These are phyloP conservation scores for Globia sparganii DNA, from an alignment of 2,888 invertebrate genomes.

Conservation along the genomic window DNA sequence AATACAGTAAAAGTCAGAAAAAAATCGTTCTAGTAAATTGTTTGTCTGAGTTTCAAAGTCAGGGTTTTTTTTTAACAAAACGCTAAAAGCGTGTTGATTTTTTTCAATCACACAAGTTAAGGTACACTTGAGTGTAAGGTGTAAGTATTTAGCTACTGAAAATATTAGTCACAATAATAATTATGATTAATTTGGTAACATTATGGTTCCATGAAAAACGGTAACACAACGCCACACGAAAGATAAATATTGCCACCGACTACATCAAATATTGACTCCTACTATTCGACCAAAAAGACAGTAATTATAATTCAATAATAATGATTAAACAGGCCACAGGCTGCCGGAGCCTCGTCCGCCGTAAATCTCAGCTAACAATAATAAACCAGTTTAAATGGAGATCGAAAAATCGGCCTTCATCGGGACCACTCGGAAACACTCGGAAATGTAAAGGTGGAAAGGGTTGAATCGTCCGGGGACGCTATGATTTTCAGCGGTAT, in stretches of 20 bases:
- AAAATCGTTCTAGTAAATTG: neutral
- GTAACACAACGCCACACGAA: neutral
- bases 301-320: slow-evolving; percentile 63
- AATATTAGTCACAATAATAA: neutral
- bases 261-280: slow-evolving; percentile 23
- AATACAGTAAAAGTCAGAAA: neutral
- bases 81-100: neutral
- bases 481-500: slow-evolving; percentile 30
- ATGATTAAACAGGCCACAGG: slow-evolving; percentile 43
- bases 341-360: slow-evolving; percentile 9
- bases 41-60: neutral
- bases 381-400: slow-evolving; percentile 50
- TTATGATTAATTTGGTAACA: neutral
- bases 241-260: slow-evolving; percentile 27
- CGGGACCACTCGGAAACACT: slow-evolving; percentile 33
- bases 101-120: neutral
- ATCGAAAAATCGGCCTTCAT: slow-evolving; percentile 47
- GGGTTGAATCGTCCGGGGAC: slow-evolving; percentile 43
- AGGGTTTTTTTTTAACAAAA: neutral
- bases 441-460: slow-evolving; percentile 44
- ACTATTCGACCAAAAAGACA: slow-evolving; percentile 26
- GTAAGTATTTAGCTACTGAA: neutral
- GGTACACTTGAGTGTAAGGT: neutral
- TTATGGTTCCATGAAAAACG: neutral
- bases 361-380: slow-evolving; percentile 51